phyloP scores from a whole-genome alignment of 35 echinoderm and acorn worm species.

The Strongylocentrotus purpuratus region DNA sequence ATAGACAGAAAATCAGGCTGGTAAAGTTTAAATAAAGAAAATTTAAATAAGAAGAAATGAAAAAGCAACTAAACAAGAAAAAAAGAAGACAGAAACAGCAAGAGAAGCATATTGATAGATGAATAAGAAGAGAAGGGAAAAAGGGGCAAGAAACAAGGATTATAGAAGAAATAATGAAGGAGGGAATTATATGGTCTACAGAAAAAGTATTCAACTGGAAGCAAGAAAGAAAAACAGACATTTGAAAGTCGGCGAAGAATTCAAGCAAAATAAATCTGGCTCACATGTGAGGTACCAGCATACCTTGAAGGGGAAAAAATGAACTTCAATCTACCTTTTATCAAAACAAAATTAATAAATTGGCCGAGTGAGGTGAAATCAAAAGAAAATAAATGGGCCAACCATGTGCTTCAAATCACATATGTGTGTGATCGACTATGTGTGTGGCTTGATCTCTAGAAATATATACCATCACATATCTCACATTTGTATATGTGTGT shows the following conservation, averaged over 20 bases:
- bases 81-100: not conserved
- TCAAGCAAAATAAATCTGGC: not conserved
- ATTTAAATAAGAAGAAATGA: not conserved
- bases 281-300: not conserved
- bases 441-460: not conserved
- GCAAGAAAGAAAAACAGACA: not conserved
- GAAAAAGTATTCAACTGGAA: not conserved
- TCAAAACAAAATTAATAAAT: not conserved
- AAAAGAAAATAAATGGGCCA: not conserved
- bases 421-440: not conserved
- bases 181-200: not conserved
- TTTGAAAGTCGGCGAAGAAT: not conserved
- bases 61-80: not conserved
- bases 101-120: not conserved
- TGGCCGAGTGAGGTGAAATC: not conserved
- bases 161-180: not conserved
- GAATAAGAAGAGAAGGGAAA: not conserved
- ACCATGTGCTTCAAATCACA: not conserved
- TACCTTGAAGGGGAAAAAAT: not conserved
- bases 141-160: not conserved
- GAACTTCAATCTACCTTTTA: conserved; percentile 11
- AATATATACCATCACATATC: not conserved
- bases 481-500: not conserved
- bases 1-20: not conserved
- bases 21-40: not conserved